These are phyloP conservation scores for Drosophila truncata DNA, from an alignment of 1,140 invertebrate species.

Conservation along the genomic window DNA sequence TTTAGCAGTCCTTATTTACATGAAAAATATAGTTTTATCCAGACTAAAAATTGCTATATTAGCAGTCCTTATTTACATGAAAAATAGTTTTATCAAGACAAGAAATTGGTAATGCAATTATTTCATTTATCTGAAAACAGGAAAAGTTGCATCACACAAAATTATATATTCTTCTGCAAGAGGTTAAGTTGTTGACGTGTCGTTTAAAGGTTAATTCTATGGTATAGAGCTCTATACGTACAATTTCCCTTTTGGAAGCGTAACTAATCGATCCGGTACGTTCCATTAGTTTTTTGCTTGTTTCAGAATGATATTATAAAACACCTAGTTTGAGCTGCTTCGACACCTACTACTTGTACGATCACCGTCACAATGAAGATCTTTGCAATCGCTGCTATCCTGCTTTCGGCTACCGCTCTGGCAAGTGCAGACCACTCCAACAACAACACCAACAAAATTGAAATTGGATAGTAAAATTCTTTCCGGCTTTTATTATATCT, in stretches of 20 bases:
- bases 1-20: neutral
- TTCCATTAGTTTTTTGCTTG: neutral
- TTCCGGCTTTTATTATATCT: neutral
- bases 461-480: neutral
- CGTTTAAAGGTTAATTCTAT: neutral
- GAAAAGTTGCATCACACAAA: neutral
- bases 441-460: slow-evolving; percentile 3
- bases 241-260: neutral
- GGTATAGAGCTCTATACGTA: neutral
- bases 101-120: neutral
- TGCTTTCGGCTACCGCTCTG: neutral
- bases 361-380: neutral
- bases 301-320: neutral
- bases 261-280: neutral
- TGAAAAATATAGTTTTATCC: neutral
- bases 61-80: neutral
- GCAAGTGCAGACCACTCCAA: neutral
- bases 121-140: neutral
- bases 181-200: neutral
- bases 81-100: neutral
- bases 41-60: neutral
- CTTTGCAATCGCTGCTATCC: neutral
- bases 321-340: neutral
- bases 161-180: neutral
- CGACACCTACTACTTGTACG: neutral